Evolutionary conservation across 2,797 vertebrate genomes (phyloP), one percentile per base, ranked within the genome.

Genomic region (Morus bassanus): DNA sequence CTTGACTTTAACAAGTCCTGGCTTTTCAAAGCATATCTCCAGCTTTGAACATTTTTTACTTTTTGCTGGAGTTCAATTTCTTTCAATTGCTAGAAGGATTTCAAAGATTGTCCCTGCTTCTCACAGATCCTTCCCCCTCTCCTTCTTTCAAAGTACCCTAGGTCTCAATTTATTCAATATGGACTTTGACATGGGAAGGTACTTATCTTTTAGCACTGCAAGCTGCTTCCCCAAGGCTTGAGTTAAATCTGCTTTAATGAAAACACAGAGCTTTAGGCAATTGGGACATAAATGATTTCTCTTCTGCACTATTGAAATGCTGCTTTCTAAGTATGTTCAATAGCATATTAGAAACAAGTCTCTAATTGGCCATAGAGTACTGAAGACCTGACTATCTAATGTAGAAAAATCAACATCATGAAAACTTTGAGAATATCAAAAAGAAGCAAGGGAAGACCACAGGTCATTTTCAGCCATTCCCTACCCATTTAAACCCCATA

Each of bases 221-320:
- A 83, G 41, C 61, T 94, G 27, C 46, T 93, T 94, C 56, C 76
- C 75, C 37, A 81, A 77, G 75, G 57, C 43, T 88, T 92, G 84
- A 72, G 63, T 95, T 92, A 91, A 94, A 92, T 54, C 53, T 77
- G 50, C 88, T 83, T 92, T 96, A 95, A 96, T 95, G 88, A 96
- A 96, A 95, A 83, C 75, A 92, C 35, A 91, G 91, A 63, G 72
- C 91, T 93, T 80, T 91, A 88, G 76, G 65, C 93, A 96, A 31
- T 37, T 88, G 93, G 91, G 92, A 93, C 61, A 73, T 37, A 91
- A 96, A 94, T 93, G 23, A 92, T 95, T 93, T 90, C 79, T 97
- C 82, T 89, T 96, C 89, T 85, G 81, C 27, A 27, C 72, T 89
- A 45, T 43, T 72, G 90, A 90, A 96, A 79, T 69, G 81, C 25